phyloP scores from a whole-genome alignment of 1,140 invertebrate genomes.

The Camponotus pennsylvanicus region DNA sequence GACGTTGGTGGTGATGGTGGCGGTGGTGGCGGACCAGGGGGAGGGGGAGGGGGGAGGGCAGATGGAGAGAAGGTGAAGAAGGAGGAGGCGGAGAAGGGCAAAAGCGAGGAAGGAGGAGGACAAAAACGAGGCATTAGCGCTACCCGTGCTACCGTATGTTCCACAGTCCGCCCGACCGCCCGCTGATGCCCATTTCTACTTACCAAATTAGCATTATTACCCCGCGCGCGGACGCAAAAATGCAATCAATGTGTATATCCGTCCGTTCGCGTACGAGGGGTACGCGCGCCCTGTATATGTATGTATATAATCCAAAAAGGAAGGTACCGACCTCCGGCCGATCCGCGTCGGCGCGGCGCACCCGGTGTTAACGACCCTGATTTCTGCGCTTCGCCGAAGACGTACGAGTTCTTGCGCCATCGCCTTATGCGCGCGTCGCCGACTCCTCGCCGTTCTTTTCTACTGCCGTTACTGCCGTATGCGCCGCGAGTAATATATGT shows the following conservation, averaged over 20 bases:
- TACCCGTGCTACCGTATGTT: constrained; percentile 80
- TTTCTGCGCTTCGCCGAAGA: constrained; percentile 71
- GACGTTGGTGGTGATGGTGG: background rate
- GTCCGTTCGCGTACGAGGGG: constrained; percentile 31
- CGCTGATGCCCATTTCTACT: constrained; percentile 84
- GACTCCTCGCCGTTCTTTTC: constrained; percentile 16
- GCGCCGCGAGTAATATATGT: background rate
- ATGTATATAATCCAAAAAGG: constrained; percentile 74
- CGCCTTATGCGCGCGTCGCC: constrained; percentile 55
- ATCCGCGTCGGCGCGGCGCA: constrained; percentile 65
- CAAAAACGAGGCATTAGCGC: constrained; percentile 84
- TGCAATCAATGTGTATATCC: constrained; percentile 81
- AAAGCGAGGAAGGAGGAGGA: constrained; percentile 66
- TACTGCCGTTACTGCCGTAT: background rate
- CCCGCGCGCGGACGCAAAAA: constrained; percentile 76
- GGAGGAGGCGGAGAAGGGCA: constrained; percentile 35
- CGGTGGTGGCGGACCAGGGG: constrained; percentile 13
- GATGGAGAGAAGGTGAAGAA: constrained; percentile 47
- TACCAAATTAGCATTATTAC: constrained; percentile 85
- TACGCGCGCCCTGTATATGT: constrained; percentile 51
- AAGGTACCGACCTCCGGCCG: constrained; percentile 69
- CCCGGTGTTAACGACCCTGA: constrained; percentile 78
- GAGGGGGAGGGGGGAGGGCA: constrained; percentile 23
- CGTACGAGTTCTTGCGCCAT: constrained; percentile 64
- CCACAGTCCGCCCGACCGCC: constrained; percentile 78